A percentile compares a stretch with the other conserved stretches of the same genome.
phyloP scores from a whole-genome alignment of 2,113 vertebrate species.

The Scopus umbretta region DNA sequence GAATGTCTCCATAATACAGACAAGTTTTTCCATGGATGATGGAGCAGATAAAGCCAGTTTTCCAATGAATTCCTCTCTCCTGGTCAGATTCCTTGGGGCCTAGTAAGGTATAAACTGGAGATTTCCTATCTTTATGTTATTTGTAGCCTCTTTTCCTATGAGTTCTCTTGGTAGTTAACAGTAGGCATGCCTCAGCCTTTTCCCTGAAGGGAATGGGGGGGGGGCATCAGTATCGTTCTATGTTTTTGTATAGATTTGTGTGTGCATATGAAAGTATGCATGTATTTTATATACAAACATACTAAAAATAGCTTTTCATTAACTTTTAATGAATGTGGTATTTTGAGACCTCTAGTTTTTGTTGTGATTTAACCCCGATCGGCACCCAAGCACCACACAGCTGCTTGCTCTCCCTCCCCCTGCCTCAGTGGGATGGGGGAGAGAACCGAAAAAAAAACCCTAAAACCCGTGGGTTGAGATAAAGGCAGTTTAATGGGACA shows the following conservation, averaged over 20 bases:
- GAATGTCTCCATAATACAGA: not conserved
- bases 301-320: not conserved
- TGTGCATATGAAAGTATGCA: not conserved
- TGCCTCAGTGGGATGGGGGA: no score
- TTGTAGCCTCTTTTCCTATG: not conserved
- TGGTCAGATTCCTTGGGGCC: not conserved
- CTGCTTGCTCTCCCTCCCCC: no score
- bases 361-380: no score
- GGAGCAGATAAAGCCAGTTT: not conserved
- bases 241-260: not conserved
- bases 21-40: not conserved
- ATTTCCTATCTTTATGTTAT: not conserved
- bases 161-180: not conserved
- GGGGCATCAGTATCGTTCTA: not conserved
- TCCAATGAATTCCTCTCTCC: not conserved
- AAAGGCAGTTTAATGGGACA: no score
- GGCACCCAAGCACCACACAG: no score
- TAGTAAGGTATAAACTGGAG: not conserved
- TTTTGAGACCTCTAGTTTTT: not conserved
- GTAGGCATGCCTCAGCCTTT: not conserved
- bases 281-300: not conserved
- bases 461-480: no score
- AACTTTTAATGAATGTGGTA: accelerated
- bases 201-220: accelerated
- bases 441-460: no score